A percentile compares a stretch with the other conserved stretches of the same genome.
Conservation (phyloP, 2,113 vertebrate genomes). For the Arenaria interpres region DNA sequence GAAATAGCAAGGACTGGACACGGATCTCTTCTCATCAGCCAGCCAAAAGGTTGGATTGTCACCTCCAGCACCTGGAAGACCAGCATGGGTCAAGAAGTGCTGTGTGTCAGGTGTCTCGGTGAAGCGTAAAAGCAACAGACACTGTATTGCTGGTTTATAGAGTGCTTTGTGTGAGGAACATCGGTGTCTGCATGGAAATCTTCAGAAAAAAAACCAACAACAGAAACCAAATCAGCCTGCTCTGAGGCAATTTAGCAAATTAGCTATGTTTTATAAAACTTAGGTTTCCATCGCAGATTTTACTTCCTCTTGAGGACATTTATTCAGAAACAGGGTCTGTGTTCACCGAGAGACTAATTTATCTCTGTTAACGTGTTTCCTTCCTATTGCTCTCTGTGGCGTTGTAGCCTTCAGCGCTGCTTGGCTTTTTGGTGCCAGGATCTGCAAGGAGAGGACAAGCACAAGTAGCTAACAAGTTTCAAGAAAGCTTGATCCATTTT, state of each 20-base stretch:
- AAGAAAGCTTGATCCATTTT: neutral
- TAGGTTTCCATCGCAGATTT: neutral
- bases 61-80: neutral
- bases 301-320: neutral
- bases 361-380: neutral
- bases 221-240: neutral
- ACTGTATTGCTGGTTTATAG: neutral
- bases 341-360: neutral
- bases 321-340: neutral
- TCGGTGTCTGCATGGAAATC: constrained; percentile 34
- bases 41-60: neutral
- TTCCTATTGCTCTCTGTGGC: neutral
- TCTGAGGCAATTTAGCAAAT: constrained; percentile 38
- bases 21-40: neutral
- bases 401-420: neutral
- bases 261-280: neutral
- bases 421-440: neutral
- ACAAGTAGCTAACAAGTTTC: neutral
- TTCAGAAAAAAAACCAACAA: neutral
- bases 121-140: neutral
- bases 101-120: neutral
- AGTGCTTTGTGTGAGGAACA: neutral
- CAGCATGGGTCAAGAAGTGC: neutral
- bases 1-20: constrained; percentile 25
- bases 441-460: neutral